Conservation (phyloP, 2,888 invertebrate genomes). For the Netelia inedita region DNA sequence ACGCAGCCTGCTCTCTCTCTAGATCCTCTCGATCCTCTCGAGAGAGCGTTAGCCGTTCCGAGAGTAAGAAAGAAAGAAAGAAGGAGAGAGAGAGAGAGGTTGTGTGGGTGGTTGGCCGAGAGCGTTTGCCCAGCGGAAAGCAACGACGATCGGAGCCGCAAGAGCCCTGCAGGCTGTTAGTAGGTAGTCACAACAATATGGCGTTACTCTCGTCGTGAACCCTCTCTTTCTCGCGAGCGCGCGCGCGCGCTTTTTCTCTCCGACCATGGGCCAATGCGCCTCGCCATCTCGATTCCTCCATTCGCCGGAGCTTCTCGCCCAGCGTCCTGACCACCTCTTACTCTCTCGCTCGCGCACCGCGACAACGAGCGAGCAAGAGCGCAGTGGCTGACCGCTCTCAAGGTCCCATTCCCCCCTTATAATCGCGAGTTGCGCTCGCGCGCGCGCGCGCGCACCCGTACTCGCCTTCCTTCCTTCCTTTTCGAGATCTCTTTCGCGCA, state of each 20-base stretch:
- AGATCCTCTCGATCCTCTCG: slow-evolving; percentile 3
- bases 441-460: slow-evolving; percentile 52
- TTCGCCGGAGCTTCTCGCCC: slow-evolving; percentile 54
- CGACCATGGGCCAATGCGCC: slow-evolving; percentile 52
- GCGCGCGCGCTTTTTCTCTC: slow-evolving; percentile 31
- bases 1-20: slow-evolving; percentile 31
- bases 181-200: slow-evolving; percentile 78
- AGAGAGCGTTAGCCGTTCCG: slow-evolving; percentile 58
- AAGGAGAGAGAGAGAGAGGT: slow-evolving; percentile 20
- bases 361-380: slow-evolving; percentile 47
- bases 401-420: slow-evolving; percentile 80
- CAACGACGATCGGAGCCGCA: slow-evolving; percentile 26
- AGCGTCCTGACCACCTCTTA: slow-evolving; percentile 12
- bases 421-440: slow-evolving; percentile 56
- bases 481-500: slow-evolving; percentile 80
- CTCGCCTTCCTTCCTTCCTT: slow-evolving; percentile 79
- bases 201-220: slow-evolving; percentile 66
- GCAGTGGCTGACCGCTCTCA: slow-evolving; percentile 84
- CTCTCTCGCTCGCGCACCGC: not conserved
- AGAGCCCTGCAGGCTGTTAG: slow-evolving; percentile 60
- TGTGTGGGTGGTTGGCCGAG: slow-evolving; percentile 66
- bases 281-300: slow-evolving; percentile 51
- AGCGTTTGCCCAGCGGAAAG: slow-evolving; percentile 51
- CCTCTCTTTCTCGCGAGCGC: slow-evolving; percentile 11
- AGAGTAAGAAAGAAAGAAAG: slow-evolving; percentile 2